Conservation (phyloP, 2,888 invertebrate genomes). For the Fissipunctia ypsillon region DNA sequence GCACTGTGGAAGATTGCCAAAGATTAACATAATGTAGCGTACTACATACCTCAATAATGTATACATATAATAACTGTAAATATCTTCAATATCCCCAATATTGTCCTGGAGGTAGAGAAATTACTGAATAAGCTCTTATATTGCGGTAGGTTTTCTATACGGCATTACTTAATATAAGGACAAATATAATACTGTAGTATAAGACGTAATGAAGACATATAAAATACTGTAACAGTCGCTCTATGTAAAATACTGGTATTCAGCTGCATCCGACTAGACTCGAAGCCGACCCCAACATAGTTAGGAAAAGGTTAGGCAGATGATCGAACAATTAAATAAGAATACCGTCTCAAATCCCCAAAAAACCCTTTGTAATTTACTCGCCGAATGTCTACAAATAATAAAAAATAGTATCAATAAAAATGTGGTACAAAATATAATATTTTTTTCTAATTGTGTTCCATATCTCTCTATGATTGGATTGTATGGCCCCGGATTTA, state of each 20-base stretch:
- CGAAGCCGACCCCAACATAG: too few species aligned
- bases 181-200: too few species aligned
- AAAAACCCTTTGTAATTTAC: background rate
- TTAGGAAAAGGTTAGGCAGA: too few species aligned
- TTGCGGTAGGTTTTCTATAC: background rate
- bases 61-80: background rate
- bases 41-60: background rate
- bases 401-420: conserved; percentile 12
- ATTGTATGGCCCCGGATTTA: conserved; percentile 57
- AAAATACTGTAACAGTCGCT: too few species aligned
- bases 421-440: conserved; percentile 8
- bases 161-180: too few species aligned
- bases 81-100: background rate
- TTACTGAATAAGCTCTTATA: background rate
- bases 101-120: background rate
- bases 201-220: too few species aligned
- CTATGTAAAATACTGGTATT: too few species aligned
- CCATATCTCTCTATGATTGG: conserved; percentile 49
- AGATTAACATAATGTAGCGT: background rate
- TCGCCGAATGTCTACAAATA: conserved; percentile 17
- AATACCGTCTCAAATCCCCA: background rate
- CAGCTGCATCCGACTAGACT: too few species aligned
- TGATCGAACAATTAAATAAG: background rate
- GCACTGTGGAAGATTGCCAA: background rate
- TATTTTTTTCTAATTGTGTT: conserved; percentile 46